These are phyloP conservation scores for Acronicta psi DNA, from an alignment of 2,888 invertebrate genomes.

Conservation along the genomic window DNA sequence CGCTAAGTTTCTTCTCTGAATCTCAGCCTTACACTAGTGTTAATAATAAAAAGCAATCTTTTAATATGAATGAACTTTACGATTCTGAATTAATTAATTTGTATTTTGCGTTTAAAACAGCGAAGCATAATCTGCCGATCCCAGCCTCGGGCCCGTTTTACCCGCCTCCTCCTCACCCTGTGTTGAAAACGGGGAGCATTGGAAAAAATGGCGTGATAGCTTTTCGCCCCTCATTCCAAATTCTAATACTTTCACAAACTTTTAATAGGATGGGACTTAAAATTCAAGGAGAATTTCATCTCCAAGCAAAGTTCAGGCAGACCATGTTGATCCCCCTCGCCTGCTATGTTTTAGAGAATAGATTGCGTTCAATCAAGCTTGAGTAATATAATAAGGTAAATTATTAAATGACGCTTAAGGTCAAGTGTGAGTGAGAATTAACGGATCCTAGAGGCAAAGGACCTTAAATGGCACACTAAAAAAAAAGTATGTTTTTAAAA, in stretches of 20 bases:
- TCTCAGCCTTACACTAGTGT: no score
- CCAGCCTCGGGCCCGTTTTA: slow-evolving; percentile 62
- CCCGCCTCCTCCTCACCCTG: slow-evolving; percentile 60
- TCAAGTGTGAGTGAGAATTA: no score
- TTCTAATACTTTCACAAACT: slow-evolving; percentile 88
- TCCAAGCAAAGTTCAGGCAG: slow-evolving; percentile 75
- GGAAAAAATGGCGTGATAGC: slow-evolving; percentile 84
- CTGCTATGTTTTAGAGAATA: slow-evolving; percentile 32
- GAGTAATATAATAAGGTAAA: no score
- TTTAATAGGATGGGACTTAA: slow-evolving; percentile 88
- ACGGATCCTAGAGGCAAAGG: no score
- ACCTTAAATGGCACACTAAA: no score
- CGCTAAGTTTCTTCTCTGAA: no score
- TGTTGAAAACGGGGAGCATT: slow-evolving; percentile 67
- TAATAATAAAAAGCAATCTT: slow-evolving; percentile 69
- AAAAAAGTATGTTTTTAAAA: no score
- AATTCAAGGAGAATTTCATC: slow-evolving; percentile 83
- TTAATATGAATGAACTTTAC: slow-evolving; percentile 68
- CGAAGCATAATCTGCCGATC: slow-evolving; percentile 75
- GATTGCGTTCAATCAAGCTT: neutral
- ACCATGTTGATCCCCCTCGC: slow-evolving; percentile 40
- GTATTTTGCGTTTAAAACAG: slow-evolving; percentile 78
- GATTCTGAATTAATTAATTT: slow-evolving; percentile 73
- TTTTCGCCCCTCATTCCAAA: slow-evolving; percentile 87
- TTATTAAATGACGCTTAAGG: no score